Base-by-base conservation (phyloP, 53 echinoderm and acorn worm genomes). In the Temnopleurus reevesii region DNA sequence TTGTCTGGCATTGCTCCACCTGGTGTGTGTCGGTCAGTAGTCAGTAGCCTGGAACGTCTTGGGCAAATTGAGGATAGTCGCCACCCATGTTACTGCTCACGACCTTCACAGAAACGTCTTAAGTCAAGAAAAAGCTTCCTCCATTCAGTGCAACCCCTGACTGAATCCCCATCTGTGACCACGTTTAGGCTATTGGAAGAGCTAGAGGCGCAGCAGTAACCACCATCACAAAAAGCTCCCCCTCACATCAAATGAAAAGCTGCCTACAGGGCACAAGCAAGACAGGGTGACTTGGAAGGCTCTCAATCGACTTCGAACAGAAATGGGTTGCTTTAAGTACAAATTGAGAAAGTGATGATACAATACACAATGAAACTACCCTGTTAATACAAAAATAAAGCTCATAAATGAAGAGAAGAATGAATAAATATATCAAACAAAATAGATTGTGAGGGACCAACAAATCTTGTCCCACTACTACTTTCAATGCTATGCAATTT, bases 301-400 rank as follows among this genome's bases (percentile, higher is more conserved):
- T 77, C 77, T 83, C 26, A 83, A 91, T 21, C 51, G 91, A 71
- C 84, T 91, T 19, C 55, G 85, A 55, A 84, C 84, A 63, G 90
- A 51, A 18, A 76, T 91, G 76, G 91, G 58, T 26, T 43, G 77
- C 2, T 82, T 71, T n/a, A 83, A 84, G 43, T 43, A 41, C 55
- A 90, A 65, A 54, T 30, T 84, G 76, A 85, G 55, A 35, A 91
- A 76, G 54, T 84, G 91, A 76, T 84, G 91, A 51, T 91, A 91
- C 26, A n/a, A 18, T 66, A 19, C 17, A 84, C 34, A 27, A 45
- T 33, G 84, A 61, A 18, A 45, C 46, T 18, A 55, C 12, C n/a
- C n/a, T n/a, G n/a, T n/a, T n/a, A n/a, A n/a, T n/a, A n/a, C n/a
- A n/a, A n/a, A n/a, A n/a, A n/a, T n/a, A n/a, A n/a, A n/a, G n/a